These are phyloP conservation scores for Geotrupes spiniger DNA, from an alignment of 2,888 invertebrate genomes.

Conservation along the genomic window DNA sequence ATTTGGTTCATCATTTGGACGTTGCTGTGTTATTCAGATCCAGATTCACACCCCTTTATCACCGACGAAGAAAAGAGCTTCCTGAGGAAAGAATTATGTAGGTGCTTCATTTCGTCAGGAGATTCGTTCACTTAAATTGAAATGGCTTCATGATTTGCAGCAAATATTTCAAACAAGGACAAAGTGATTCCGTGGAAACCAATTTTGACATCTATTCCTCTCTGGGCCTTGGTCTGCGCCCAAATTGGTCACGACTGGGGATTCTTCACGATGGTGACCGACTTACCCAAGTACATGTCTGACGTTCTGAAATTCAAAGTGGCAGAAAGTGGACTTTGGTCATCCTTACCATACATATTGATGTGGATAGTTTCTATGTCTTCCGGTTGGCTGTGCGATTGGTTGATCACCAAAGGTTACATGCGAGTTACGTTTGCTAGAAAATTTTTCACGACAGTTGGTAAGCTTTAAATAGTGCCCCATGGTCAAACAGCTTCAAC, in stretches of 20 bases:
- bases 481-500: too few species aligned
- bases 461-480: slow-evolving; percentile 45
- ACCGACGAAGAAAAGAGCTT: slow-evolving; percentile 68
- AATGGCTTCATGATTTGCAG: slow-evolving; percentile 3
- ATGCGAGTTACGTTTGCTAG: slow-evolving; percentile 59
- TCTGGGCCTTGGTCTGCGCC: slow-evolving; percentile 72
- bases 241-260: slow-evolving; percentile 73
- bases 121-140: neutral
- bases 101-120: neutral
- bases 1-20: slow-evolving; percentile 63
- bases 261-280: slow-evolving; percentile 69
- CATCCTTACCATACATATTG: slow-evolving; percentile 63
- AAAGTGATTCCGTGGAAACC: slow-evolving; percentile 65
- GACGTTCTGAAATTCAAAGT: slow-evolving; percentile 66
- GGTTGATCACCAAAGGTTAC: slow-evolving; percentile 59
- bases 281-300: slow-evolving; percentile 68
- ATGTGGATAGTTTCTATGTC: slow-evolving; percentile 66
- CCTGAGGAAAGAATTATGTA: slow-evolving; percentile 48
- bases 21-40: slow-evolving; percentile 54
- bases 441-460: slow-evolving; percentile 65
- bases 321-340: slow-evolving; percentile 60
- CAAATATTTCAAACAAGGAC: slow-evolving; percentile 8
- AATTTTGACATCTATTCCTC: slow-evolving; percentile 66
- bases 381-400: slow-evolving; percentile 68
- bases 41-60: slow-evolving; percentile 72